Evolutionary conservation across 2,113 vertebrate species (phyloP).

Genomic region (Chamaetylas fuelleborni): DNA sequence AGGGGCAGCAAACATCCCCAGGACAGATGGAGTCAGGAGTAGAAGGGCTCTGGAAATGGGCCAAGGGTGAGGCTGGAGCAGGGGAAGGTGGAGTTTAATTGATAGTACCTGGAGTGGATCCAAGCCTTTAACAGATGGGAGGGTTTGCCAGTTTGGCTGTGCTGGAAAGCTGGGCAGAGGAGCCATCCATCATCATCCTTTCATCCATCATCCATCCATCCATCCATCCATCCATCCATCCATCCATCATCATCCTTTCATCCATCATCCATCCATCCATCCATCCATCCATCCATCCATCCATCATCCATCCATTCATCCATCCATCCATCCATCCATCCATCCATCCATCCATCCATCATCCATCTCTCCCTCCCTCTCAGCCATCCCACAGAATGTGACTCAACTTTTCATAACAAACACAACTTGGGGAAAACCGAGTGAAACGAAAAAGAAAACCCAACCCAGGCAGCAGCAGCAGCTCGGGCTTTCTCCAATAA

Average conservation of each 20-base stretch:
- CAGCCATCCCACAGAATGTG: background rate
- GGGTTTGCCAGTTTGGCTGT: background rate
- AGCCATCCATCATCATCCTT: too few species aligned
- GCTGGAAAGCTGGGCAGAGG: background rate
- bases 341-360: too few species aligned
- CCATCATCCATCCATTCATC: too few species aligned
- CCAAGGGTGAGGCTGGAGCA: background rate
- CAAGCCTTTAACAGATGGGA: background rate
- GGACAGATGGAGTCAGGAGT: background rate
- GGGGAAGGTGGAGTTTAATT: background rate
- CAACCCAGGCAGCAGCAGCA: background rate
- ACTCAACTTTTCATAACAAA: slow-evolving; percentile 28
- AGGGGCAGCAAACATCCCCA: background rate
- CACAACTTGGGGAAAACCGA: background rate
- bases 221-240: background rate
- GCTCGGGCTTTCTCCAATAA: slow-evolving; percentile 18
- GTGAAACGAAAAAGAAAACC: background rate
- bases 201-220: too few species aligned
- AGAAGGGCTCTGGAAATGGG: background rate
- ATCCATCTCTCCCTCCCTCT: background rate
- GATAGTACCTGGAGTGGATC: background rate
- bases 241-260: too few species aligned
- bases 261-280: too few species aligned
- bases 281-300: background rate
- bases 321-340: too few species aligned